phyloP scores from a whole-genome alignment of 1,140 invertebrate genomes.

The Onthophagus taurus region DNA sequence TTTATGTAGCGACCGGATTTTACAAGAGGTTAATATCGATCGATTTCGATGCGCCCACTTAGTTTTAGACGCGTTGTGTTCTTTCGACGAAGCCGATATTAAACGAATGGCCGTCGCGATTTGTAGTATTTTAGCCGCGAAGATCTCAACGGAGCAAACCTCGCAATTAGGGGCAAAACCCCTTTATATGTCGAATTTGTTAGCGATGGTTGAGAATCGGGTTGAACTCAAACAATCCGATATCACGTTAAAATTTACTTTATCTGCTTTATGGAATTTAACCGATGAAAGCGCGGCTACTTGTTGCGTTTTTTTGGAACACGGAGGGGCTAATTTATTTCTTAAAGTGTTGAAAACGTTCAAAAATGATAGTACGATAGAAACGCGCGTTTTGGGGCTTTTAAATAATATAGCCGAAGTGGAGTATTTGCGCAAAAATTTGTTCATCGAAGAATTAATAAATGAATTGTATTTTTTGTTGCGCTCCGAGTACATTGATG shows the following conservation, averaged over 20 bases:
- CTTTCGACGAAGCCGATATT: constrained; percentile 65
- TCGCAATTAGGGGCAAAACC: constrained; percentile 59
- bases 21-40: constrained; percentile 69
- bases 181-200: constrained; percentile 63
- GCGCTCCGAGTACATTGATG: constrained; percentile 62
- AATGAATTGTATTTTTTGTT: constrained; percentile 48
- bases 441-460: constrained; percentile 58
- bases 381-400: constrained; percentile 70
- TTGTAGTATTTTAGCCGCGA: constrained; percentile 62
- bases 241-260: constrained; percentile 72
- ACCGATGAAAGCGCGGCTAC: constrained; percentile 68
- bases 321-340: constrained; percentile 62
- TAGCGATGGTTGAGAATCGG: constrained; percentile 58
- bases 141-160: constrained; percentile 68
- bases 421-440: constrained; percentile 41
- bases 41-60: constrained; percentile 60
- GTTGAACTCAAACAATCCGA: constrained; percentile 51
- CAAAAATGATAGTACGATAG: constrained; percentile 54
- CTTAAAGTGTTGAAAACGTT: constrained; percentile 57
- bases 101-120: constrained; percentile 77
- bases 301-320: constrained; percentile 62
- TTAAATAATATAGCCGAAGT: constrained; percentile 81
- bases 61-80: constrained; percentile 67
- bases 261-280: constrained; percentile 76
- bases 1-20: constrained; percentile 67